Evolutionary conservation across 2,113 vertebrate species (phyloP).

Genomic region (Dascyllus trimaculatus): DNA sequence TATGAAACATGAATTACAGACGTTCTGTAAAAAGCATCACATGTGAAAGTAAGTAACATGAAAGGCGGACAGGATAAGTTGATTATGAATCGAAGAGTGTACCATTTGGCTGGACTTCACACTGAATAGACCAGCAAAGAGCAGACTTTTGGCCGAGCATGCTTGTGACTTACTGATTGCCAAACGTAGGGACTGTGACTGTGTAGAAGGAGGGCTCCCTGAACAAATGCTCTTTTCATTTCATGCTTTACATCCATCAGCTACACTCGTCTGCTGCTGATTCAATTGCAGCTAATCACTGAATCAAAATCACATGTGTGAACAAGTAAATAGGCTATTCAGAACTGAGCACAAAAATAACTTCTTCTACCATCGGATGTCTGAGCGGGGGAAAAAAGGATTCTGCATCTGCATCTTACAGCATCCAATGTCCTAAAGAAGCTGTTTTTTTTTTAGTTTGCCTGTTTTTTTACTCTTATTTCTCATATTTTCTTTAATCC

Average conservation of each 20-base stretch:
- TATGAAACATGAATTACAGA: slow-evolving; percentile 20
- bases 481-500: neutral
- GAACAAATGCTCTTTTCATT: slow-evolving; percentile 81
- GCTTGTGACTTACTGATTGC: slow-evolving; percentile 77
- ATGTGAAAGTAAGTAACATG: slow-evolving; percentile 53
- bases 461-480: neutral
- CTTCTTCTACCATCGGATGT: slow-evolving; percentile 47
- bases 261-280: slow-evolving; percentile 73
- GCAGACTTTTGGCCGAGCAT: slow-evolving; percentile 40
- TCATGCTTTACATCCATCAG: slow-evolving; percentile 71
- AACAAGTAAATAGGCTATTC: slow-evolving; percentile 71
- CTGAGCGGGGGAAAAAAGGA: slow-evolving; percentile 39
- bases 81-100: slow-evolving; percentile 51
- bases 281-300: slow-evolving; percentile 84
- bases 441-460: neutral
- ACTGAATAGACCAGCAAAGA: slow-evolving; percentile 26
- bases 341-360: slow-evolving; percentile 67
- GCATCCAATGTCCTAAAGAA: neutral
- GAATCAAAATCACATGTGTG: slow-evolving; percentile 86
- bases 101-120: slow-evolving; percentile 34
- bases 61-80: slow-evolving; percentile 57
- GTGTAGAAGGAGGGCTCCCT: slow-evolving; percentile 39
- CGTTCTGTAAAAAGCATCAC: slow-evolving; percentile 9
- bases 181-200: slow-evolving; percentile 61
- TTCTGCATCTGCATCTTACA: slow-evolving; percentile 8